Percentiles rank a stretch among this genome's conserved stretches.
Evolutionary conservation across 1,140 invertebrate species (phyloP).

Genomic region (Cydia fagiglandana): DNA sequence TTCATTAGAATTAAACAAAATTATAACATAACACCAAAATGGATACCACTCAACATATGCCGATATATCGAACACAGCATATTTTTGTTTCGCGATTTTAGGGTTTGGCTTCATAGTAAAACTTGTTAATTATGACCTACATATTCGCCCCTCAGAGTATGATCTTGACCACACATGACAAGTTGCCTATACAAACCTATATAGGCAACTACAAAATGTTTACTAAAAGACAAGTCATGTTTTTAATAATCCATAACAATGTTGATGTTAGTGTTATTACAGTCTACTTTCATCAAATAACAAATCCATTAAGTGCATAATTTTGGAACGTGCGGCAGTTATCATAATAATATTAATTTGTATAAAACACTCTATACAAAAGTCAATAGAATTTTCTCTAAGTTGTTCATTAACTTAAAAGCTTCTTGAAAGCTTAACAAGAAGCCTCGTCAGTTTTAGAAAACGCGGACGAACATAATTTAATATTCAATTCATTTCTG

Average conservation of each 20-base stretch:
- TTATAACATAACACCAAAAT: too few relatives aligned
- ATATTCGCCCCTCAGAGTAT: too few relatives aligned
- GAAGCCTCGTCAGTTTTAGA: conserved; percentile 75
- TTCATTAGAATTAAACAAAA: too few relatives aligned
- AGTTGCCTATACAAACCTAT: too few relatives aligned
- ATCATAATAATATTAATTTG: conserved; percentile 40
- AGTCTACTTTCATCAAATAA: conserved; percentile 1
- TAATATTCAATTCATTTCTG: conserved; percentile 76
- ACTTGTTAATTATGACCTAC: too few relatives aligned
- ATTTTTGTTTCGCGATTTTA: too few relatives aligned
- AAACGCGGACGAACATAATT: conserved; percentile 75
- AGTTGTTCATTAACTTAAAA: conserved; percentile 78
- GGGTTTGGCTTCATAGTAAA: too few relatives aligned
- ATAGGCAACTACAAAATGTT: too few relatives aligned
- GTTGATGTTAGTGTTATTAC: conserved; percentile 1
- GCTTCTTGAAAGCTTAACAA: conserved; percentile 77
- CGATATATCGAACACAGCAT: too few relatives aligned
- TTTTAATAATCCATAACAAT: not conserved
- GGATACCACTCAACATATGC: too few relatives aligned
- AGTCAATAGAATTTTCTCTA: conserved; percentile 73
- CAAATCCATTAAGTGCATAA: conserved; percentile 20
- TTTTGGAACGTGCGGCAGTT: conserved; percentile 20
- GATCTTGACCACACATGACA: too few relatives aligned
- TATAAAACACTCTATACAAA: conserved; percentile 49
- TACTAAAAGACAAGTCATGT: not conserved